Conservation (phyloP, 2,888 invertebrate genomes). For the Tortricodes alternella region DNA sequence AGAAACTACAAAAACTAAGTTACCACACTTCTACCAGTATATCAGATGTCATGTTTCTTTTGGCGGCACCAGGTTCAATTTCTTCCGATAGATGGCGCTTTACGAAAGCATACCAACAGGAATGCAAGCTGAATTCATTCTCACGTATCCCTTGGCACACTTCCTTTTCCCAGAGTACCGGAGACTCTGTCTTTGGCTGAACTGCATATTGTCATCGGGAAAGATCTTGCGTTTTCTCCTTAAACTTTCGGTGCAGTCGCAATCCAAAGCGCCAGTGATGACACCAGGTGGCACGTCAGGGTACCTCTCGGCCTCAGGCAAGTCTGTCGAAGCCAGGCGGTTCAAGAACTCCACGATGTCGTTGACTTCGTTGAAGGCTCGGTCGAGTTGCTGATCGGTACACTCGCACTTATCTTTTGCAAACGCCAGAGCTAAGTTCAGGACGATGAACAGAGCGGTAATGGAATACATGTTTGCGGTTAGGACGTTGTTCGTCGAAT, state of each 20-base stretch:
- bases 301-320: constrained; percentile 3
- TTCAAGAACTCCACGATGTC: constrained; percentile 9
- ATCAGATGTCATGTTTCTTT: too few relatives aligned
- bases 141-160: constrained; percentile 10
- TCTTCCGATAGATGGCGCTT: not conserved
- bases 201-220: not conserved
- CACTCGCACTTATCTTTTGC: constrained; percentile 8
- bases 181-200: not conserved
- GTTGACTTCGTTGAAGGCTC: constrained; percentile 3
- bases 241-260: constrained; percentile 17
- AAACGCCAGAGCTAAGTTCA: not conserved
- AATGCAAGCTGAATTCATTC: not conserved
- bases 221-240: constrained; percentile 19
- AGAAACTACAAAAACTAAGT: not conserved
- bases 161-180: not conserved
- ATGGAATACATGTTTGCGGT: constrained; percentile 16
- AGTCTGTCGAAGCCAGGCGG: not conserved
- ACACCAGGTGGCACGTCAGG: not conserved
- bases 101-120: not conserved
- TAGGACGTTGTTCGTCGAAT: constrained; percentile 1
- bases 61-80: too few relatives aligned
- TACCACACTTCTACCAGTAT: not conserved
- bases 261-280: not conserved
- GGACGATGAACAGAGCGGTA: not conserved
- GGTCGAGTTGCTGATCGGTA: not conserved